phyloP scores from a whole-genome alignment of 2,113 vertebrate genomes.

The Phycodurus eques region DNA sequence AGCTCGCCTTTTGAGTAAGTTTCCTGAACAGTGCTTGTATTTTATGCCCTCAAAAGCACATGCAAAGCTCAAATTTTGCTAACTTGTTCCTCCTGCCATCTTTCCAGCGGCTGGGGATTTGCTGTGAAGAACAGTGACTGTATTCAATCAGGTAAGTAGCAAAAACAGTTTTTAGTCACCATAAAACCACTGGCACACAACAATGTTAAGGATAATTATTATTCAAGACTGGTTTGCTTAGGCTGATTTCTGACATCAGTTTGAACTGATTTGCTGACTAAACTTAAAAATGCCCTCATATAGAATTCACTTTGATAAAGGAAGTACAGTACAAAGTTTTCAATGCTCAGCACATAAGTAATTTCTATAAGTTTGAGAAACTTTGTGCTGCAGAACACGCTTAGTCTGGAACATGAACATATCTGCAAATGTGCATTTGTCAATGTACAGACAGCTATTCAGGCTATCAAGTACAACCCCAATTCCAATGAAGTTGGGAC shows the following conservation, averaged over 20 bases:
- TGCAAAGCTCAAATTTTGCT: conserved; percentile 41
- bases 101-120: conserved; percentile 50
- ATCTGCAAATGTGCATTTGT: neutral
- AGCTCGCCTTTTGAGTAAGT: conserved; percentile 16
- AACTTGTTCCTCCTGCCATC: conserved; percentile 42
- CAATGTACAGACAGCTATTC: neutral
- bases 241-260: conserved; percentile 29
- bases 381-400: neutral
- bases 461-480: conserved; percentile 10
- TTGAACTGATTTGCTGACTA: conserved; percentile 57
- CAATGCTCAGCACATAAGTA: conserved; percentile 51
- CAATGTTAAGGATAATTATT: conserved; percentile 32
- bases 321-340: conserved; percentile 12
- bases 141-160: conserved; percentile 45
- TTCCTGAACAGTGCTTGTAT: conserved; percentile 49
- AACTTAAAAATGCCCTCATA: conserved; percentile 52
- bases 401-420: neutral
- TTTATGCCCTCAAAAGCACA: conserved; percentile 28
- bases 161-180: conserved; percentile 32
- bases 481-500: no score
- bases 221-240: conserved; percentile 29
- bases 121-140: conserved; percentile 51
- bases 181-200: conserved; percentile 25
- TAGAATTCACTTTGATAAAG: conserved; percentile 60
- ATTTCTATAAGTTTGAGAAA: conserved; percentile 23